Base-by-base conservation (phyloP, 23 tunicate genomes). In the Oikopleura dioica region DNA sequence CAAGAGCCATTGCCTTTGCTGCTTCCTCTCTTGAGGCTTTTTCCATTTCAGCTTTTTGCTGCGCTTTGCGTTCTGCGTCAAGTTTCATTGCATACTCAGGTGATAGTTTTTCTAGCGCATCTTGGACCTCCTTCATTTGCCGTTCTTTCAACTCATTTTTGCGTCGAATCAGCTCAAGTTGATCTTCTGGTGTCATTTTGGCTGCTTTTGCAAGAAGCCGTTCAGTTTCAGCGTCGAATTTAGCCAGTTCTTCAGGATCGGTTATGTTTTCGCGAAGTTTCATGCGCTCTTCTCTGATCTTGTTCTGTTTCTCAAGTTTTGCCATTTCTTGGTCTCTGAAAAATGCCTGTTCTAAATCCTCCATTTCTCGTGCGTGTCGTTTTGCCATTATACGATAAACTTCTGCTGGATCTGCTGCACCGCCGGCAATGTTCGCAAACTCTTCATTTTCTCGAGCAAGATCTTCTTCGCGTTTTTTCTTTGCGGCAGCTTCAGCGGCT, bases 91-190 rank as follows among this genome's bases (percentile, higher is more conserved):
- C n/a, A n/a, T n/a, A n/a, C n/a, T n/a, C n/a, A n/a, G n/a, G n/a
- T n/a, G n/a, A n/a, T n/a, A n/a, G n/a, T n/a, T n/a, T n/a, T n/a
- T n/a, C n/a, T 16, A 24, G 72, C 16, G 5, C 26, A 28, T 63
- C 72, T 63, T 63, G 72, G 26, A 63, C 26, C 33, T 63, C 72
- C 33, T 63, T 63, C 72, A 63, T 63, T 63, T 63, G 72, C 33
- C 33, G 29, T 4, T 63, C 33, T 63, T 63, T 63, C 33, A 63
- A 28, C 16, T 63, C 33, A 16, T 23, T 63, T 63, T 63, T 63
- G 4, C 2, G 33, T 2, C 26, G 16, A 2, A 63, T 28, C 16
- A 63, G 72, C 5, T 63, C 72, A 21, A 16, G 33, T 28, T 63
- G 72, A 44, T 44, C 55, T 9, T 44, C 55, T 21, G 55, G 21